Evolutionary conservation across 2,888 invertebrate species (phyloP).

Genomic region (Agrilus cyanescens): DNA sequence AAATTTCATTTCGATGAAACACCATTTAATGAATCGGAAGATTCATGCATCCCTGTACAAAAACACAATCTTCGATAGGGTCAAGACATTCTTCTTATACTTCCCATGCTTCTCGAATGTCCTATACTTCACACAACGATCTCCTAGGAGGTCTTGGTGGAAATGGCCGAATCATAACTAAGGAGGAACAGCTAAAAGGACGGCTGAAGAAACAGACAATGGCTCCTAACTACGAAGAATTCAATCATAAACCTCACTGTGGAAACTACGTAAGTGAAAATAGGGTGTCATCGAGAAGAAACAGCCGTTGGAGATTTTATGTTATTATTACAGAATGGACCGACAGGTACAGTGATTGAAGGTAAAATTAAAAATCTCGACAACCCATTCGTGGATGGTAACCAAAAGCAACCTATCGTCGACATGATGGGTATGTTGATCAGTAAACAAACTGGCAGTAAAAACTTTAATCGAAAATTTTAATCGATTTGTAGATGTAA

Average conservation of each 20-base stretch:
- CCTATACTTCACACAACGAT: constrained; percentile 91
- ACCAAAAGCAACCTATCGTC: constrained; percentile 77
- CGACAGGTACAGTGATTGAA: constrained; percentile 66
- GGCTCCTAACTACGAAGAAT: constrained; percentile 45
- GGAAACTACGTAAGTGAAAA: constrained; percentile 53
- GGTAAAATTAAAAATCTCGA: constrained; percentile 76
- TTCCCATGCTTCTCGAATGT: constrained; percentile 85
- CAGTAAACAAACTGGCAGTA: not conserved
- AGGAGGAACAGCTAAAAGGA: constrained; percentile 71
- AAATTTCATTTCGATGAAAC: not conserved
- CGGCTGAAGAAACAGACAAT: constrained; percentile 57
- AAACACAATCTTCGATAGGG: constrained; percentile 35
- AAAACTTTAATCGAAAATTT: not conserved
- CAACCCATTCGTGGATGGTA: constrained; percentile 86
- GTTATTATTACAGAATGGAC: constrained; percentile 53
- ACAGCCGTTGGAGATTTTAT: constrained; percentile 1
- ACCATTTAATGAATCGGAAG: not conserved
- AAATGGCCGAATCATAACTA: constrained; percentile 58
- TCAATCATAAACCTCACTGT: constrained; percentile 53
- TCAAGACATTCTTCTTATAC: constrained; percentile 92
- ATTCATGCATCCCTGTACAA: too few relatives aligned
- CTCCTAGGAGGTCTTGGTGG: constrained; percentile 59
- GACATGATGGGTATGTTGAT: constrained; percentile 61
- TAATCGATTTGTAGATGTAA: constrained; percentile 72
- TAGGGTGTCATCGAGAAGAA: not conserved